Evolutionary conservation across 1,140 invertebrate genomes (phyloP), one percentile per base, ranked within the genome.

Genomic region (Neocloeon triangulifer): DNA sequence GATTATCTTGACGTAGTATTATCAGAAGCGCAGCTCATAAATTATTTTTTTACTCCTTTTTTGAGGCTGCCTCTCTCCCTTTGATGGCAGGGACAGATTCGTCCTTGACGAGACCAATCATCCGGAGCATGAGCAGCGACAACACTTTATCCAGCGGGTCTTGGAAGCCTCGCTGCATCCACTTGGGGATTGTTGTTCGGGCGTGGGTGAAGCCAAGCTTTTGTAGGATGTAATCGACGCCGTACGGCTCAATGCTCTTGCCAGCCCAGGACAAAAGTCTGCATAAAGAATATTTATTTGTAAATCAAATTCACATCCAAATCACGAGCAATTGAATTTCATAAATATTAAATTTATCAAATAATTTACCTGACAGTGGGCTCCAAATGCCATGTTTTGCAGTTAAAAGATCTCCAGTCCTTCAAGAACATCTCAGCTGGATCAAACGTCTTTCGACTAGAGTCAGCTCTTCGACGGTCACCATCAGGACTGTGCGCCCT

Each of bases 151-250:
- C 88, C 16, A 91, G 51, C 1, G 88, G 86, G 59, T 98, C 94
- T 70, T 96, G 85, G 41, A 91, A 82, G 16, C 91, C 91, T 34
- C 94, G 62, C 55, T 98, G 94, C 56, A 96, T 69, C 86, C 92
- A 97, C 58, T 98, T 98, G 13, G 94, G 94, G 49, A 98, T 98
- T 19, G 94, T 98, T 23, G 80, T 89, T 25, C 91, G 63, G 2
- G 94, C 92, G 55, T 97, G 92, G 34, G 78, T 74, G 50, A 98
- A 97, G 9, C 91, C 91, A 5, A 97, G 59, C 52, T 92, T 91
- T 56, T 96, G 85, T 19, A 96, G 61, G 40, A 96, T 92, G 50
- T 89, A 94, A 56, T 97, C 91, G 21, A 95, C 86, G 22, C 89
- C 91, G 45, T 95, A 92, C 1, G 89, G 88, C 52, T 95, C 88